Conservation (phyloP, 35 echinoderm and acorn worm genomes). For the Nesometra sesokonis region DNA sequence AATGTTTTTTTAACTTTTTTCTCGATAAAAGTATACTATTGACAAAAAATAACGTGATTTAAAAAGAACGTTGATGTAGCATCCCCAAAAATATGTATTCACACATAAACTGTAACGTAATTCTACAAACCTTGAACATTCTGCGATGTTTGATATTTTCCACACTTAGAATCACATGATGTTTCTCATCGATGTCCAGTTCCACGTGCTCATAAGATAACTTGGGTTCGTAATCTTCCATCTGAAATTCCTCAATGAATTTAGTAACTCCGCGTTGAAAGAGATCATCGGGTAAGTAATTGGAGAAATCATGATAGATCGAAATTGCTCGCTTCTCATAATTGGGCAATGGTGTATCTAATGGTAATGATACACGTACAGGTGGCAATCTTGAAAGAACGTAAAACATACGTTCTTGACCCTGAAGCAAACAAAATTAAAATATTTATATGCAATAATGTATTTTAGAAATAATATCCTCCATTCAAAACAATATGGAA, state of each 20-base stretch:
- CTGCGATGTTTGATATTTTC: background rate
- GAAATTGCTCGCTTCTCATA: background rate
- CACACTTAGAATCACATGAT: background rate
- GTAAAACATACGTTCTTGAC: background rate
- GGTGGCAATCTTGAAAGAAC: background rate
- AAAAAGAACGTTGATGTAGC: too few relatives aligned
- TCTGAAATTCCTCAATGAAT: background rate
- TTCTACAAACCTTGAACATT: background rate
- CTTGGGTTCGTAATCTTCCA: background rate
- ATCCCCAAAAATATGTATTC: too few relatives aligned
- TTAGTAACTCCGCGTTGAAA: background rate
- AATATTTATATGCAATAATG: too few relatives aligned
- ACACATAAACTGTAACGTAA: too few relatives aligned
- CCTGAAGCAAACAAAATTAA: background rate
- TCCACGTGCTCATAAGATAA: background rate
- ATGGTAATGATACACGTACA: background rate
- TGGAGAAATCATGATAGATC: background rate
- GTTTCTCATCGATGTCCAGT: background rate
- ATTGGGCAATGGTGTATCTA: background rate
- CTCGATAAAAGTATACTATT: too few relatives aligned
- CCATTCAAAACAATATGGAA: too few relatives aligned
- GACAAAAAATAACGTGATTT: too few relatives aligned
- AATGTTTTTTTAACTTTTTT: too few relatives aligned
- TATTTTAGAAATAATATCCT: too few relatives aligned
- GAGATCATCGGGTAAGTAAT: background rate